A percentile compares a stretch with the other conserved stretches of the same genome.
Conservation (phyloP, 2,113 vertebrate genomes). For the Bubo blakistoni region DNA sequence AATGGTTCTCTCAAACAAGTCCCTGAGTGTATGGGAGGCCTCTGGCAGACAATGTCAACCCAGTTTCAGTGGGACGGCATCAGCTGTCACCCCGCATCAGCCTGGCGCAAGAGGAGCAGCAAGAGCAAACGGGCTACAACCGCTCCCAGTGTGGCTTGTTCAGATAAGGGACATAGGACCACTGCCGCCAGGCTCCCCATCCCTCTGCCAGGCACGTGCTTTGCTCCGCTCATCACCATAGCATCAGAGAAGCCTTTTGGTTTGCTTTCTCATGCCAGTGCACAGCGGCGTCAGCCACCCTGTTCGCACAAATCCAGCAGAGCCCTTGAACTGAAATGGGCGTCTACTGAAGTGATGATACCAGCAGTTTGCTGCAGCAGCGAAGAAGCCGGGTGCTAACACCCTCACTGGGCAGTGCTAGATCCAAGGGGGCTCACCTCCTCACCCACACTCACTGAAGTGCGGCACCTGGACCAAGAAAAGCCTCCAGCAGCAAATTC, state of each 20-base stretch:
- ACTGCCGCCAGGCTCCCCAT: not conserved
- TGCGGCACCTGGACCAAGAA: rapidly evolving
- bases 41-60: not conserved
- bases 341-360: rapidly evolving
- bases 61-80: not conserved
- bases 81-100: not conserved
- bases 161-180: not conserved
- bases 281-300: not conserved
- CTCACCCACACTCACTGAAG: not conserved
- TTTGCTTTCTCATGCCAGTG: rapidly evolving
- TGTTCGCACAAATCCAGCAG: not conserved
- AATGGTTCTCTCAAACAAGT: not conserved
- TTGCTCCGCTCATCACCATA: not conserved
- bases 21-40: not conserved
- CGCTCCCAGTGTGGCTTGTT: not conserved
- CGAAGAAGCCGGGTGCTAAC: rapidly evolving
- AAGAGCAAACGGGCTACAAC: not conserved
- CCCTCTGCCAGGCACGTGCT: slow-evolving; percentile 33
- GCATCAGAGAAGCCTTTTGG: not conserved
- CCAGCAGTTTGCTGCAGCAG: not conserved
- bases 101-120: rapidly evolving
- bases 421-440: not conserved
- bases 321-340: rapidly evolving
- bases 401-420: rapidly evolving
- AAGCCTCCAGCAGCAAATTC: not conserved